These are phyloP conservation scores for Nasonia oneida DNA, from an alignment of 2,888 invertebrate species.

Conservation along the genomic window DNA sequence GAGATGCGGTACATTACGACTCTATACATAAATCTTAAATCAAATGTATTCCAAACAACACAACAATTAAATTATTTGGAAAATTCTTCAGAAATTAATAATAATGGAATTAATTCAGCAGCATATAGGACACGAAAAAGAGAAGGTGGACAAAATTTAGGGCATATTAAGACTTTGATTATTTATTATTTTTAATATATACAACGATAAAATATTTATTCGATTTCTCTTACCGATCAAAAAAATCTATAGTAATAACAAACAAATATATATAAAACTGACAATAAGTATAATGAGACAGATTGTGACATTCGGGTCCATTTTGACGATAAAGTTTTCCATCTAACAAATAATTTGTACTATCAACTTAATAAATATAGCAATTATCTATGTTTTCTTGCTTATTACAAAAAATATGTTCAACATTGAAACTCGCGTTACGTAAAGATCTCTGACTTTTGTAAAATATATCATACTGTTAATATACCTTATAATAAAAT, in stretches of 20 bases:
- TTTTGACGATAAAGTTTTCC: background rate
- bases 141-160: background rate
- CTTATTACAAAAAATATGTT: conserved; percentile 10
- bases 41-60: no score
- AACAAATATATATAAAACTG: background rate
- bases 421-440: conserved; percentile 2
- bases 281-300: background rate
- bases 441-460: background rate
- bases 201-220: conserved; percentile 38
- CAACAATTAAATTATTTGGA: no score
- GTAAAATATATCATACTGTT: background rate
- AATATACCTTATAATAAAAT: background rate
- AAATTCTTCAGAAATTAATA: no score
- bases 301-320: background rate
- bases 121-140: background rate
- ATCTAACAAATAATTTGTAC: background rate
- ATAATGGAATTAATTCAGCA: no score
- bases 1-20: no score
- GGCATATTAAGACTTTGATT: background rate
- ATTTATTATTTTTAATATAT: conserved; percentile 36
- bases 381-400: conserved; percentile 8
- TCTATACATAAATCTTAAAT: no score
- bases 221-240: background rate
- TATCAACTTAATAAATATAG: conserved; percentile 1
- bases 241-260: conserved; percentile 6